Evolutionary conservation across 2,888 invertebrate species (phyloP), one percentile per base, ranked within the genome.

Genomic region (Scaptomyza parva): DNA sequence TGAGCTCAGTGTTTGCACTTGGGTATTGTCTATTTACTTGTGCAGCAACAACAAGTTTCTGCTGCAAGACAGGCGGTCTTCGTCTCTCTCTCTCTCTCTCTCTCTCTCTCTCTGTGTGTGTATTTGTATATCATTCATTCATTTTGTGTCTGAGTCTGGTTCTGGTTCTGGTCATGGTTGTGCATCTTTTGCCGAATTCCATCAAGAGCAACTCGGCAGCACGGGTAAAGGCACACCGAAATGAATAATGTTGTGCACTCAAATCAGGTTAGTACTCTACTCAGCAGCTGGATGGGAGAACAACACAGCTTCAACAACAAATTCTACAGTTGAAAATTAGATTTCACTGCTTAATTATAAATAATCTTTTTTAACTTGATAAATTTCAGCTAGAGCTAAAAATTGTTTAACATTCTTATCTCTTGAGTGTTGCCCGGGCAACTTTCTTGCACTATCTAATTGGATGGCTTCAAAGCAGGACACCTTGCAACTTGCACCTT

Each of bases 1-100:
- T 26, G 9, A 41, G 51, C 47, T 47, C 41, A 45, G 33, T 68
- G 54, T 60, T 50, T 60, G 50, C 53, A 8, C 44, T 58, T 41
- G 33, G 44, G 12, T 18, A 28, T 53, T 63, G 52, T 70, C 50
- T 70, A 59, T 70, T 76, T 57, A 50, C 37, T 45, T 33, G 17
- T n/a, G 26, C 33, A 37, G 24, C 18, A 30, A 5, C 24, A 54
- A 14, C 18, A 28, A 17, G 22, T 22, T 37, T 41, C 43, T 14
- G n/a, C 47, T 28, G 45, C 45, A 26, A 30, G 18, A 4, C 30
- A 30, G 18, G 33, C 43, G 30, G 33, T 41, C 59, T 39, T 9
- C 39, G 5, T 26, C 17, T 28, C 5, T n/a, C 12, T 40, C 12
- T 28, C 3, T 18, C 8, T 41, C n/a, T 39, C 9, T 43, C 5